phyloP scores from a whole-genome alignment of 2,113 vertebrate genomes.

The Xiphias gladius region DNA sequence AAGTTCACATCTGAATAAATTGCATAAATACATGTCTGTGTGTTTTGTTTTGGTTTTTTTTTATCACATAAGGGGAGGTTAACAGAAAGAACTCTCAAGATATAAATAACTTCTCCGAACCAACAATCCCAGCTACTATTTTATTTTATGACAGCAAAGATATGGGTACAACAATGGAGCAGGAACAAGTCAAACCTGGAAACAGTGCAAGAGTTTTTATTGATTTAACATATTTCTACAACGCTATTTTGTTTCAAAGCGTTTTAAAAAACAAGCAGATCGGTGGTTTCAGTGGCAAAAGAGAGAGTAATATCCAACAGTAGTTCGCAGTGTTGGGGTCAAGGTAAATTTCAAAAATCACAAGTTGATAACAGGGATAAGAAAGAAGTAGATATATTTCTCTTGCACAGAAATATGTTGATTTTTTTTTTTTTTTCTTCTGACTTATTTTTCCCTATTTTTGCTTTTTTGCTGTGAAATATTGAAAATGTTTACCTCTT shows the following conservation, averaged over 20 bases:
- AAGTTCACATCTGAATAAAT: neutral
- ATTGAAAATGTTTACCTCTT: neutral
- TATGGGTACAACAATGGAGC: conserved; percentile 39
- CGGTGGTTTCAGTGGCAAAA: too few species aligned
- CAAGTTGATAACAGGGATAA: neutral
- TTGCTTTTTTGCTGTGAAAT: too few species aligned
- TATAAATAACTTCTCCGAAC: conserved; percentile 17
- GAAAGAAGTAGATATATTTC: too few species aligned
- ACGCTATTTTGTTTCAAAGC: neutral
- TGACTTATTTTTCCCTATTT: too few species aligned
- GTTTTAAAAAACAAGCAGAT: neutral
- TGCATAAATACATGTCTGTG: too few species aligned
- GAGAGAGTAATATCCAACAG: too few species aligned
- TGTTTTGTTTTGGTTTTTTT: neutral
- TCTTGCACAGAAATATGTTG: too few species aligned
- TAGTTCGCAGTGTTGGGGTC: neutral
- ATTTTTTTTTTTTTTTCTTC: neutral
- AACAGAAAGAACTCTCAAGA: neutral
- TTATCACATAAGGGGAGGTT: neutral
- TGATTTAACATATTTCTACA: neutral
- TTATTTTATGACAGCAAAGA: conserved; percentile 35
- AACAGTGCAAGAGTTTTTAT: neutral
- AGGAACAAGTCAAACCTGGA: conserved; percentile 15
- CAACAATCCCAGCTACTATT: neutral
- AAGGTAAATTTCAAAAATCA: neutral